Evolutionary conservation across 35 echinoderm and acorn worm genomes (phyloP).

Genomic region (Chiridota heheva): DNA sequence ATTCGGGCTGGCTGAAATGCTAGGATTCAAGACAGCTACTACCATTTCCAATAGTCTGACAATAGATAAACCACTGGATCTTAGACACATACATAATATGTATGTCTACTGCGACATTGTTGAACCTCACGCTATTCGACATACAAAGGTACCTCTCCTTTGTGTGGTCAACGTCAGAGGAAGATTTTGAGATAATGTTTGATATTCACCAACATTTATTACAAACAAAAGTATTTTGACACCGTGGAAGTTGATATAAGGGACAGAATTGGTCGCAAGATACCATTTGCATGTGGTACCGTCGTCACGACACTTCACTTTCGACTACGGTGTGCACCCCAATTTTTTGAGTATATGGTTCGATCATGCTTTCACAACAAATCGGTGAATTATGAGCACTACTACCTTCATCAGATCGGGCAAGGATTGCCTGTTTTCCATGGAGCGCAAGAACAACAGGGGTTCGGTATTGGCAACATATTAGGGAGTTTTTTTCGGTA

Average conservation of each 20-base stretch:
- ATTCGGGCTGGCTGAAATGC: slow-evolving; percentile 2
- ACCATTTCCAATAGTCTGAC: not conserved
- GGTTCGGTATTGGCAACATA: slow-evolving; percentile 26
- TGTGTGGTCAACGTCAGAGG: slow-evolving; percentile 35
- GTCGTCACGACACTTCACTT: slow-evolving; percentile 67
- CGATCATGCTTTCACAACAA: slow-evolving; percentile 7
- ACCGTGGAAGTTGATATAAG: slow-evolving; percentile 62
- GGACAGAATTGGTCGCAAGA: slow-evolving; percentile 24
- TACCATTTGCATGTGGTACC: slow-evolving; percentile 45
- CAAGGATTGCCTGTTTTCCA: slow-evolving; percentile 36
- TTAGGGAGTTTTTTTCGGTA: slow-evolving; percentile 37
- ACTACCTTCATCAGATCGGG: slow-evolving; percentile 32
- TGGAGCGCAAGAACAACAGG: not conserved
- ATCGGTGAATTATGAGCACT: slow-evolving; percentile 26
- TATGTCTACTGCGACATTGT: slow-evolving; percentile 64
- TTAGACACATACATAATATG: slow-evolving; percentile 33
- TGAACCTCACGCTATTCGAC: slow-evolving; percentile 53
- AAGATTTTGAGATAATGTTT: slow-evolving; percentile 14
- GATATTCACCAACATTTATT: slow-evolving; percentile 45
- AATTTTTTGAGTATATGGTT: slow-evolving; percentile 28
- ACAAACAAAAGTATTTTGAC: slow-evolving; percentile 62
- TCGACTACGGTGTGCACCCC: slow-evolving; percentile 15
- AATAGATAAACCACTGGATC: not conserved
- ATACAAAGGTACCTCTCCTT: slow-evolving; percentile 49
- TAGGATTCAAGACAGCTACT: slow-evolving; percentile 22